Evolutionary conservation across 1,140 invertebrate species (phyloP).

Genomic region (Hormaphis cornu): DNA sequence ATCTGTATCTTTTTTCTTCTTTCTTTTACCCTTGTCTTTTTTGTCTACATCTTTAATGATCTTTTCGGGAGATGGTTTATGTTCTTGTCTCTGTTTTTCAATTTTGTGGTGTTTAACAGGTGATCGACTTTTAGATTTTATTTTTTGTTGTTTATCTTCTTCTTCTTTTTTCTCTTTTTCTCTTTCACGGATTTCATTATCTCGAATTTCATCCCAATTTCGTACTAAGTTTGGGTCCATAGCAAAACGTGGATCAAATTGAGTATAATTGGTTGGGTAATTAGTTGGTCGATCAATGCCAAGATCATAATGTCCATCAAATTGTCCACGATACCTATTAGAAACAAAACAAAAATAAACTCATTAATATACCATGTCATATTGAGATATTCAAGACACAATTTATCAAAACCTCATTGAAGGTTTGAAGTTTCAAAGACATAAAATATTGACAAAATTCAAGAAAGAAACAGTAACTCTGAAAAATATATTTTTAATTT

Average conservation of each 20-base stretch:
- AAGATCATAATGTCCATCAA: constrained; percentile 1
- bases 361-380: neutral
- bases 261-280: neutral
- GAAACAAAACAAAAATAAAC: constrained; percentile 10
- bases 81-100: constrained; percentile 26
- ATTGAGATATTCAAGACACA: neutral
- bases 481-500: neutral
- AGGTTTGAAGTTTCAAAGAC: neutral
- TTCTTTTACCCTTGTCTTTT: constrained; percentile 34
- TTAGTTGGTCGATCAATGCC: neutral
- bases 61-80: constrained; percentile 35
- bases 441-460: neutral
- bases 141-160: constrained; percentile 3
- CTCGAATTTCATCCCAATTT: constrained; percentile 20
- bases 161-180: constrained; percentile 30
- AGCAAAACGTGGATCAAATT: constrained; percentile 21
- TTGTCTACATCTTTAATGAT: constrained; percentile 36
- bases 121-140: constrained; percentile 10
- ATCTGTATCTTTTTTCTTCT: constrained; percentile 36
- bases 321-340: neutral
- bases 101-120: constrained; percentile 4
- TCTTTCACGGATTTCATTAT: constrained; percentile 11
- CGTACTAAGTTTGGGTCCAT: constrained; percentile 26
- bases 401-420: neutral
- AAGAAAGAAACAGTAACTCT: neutral